phyloP scores from a whole-genome alignment of 2,113 vertebrate genomes.

The Phrynocephalus versicolor region DNA sequence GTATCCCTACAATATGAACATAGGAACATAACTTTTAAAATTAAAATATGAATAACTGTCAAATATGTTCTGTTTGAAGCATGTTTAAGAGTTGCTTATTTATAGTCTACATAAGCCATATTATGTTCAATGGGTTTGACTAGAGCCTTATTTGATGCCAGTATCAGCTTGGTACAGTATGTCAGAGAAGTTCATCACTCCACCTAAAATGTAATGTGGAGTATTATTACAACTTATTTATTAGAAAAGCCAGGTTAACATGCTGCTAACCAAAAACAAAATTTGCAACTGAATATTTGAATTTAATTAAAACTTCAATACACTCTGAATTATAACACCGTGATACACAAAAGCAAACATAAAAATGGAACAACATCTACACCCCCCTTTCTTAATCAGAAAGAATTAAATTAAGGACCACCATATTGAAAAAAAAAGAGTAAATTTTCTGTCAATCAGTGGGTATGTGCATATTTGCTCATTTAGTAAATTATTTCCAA shows the following conservation, averaged over 20 bases:
- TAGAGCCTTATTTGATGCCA: not conserved
- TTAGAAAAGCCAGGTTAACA: not conserved
- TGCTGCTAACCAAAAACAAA: constrained; percentile 2
- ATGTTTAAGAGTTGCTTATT: no score
- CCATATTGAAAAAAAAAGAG: not conserved
- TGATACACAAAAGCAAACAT: not conserved
- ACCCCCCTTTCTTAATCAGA: not conserved
- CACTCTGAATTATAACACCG: not conserved
- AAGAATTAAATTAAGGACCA: not conserved
- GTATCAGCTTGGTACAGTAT: not conserved
- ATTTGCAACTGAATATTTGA: not conserved
- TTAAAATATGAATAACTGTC: not conserved
- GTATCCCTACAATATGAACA: not conserved
- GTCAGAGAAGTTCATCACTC: not conserved
- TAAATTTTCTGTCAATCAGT: not conserved
- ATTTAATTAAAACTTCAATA: not conserved
- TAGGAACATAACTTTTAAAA: not conserved
- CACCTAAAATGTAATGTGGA: not conserved
- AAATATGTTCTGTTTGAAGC: not conserved
- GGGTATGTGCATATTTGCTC: not conserved
- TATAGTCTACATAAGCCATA: not conserved
- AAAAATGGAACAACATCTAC: not conserved
- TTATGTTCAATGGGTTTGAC: not conserved
- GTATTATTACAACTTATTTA: not conserved
- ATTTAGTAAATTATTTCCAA: constrained; percentile 21